These are phyloP conservation scores for Ciona savignyi DNA, from an alignment of 23 tunicate genomes.

Conservation along the genomic window DNA sequence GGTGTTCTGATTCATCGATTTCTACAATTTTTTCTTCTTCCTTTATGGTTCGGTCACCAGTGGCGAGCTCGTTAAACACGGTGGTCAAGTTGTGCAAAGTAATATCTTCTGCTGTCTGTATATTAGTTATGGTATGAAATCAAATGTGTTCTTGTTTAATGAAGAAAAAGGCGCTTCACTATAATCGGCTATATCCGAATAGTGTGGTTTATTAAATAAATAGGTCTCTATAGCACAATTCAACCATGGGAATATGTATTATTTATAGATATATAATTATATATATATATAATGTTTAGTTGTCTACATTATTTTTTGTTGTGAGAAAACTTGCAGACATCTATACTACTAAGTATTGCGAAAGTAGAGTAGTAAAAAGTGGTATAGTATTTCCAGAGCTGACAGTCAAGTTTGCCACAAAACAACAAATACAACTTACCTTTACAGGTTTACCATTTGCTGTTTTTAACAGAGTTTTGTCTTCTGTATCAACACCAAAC, in stretches of 20 bases:
- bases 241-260: neutral
- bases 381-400: neutral
- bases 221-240: neutral
- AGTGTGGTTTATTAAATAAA: neutral
- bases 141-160: neutral
- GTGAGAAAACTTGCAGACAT: neutral
- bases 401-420: too few species aligned
- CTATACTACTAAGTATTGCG: neutral
- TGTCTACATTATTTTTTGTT: neutral
- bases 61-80: constrained; percentile 69
- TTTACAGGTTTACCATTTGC: constrained; percentile 78
- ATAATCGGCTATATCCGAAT: neutral
- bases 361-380: neutral
- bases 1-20: constrained; percentile 33
- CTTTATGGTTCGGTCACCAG: constrained; percentile 14
- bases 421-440: constrained; percentile 9
- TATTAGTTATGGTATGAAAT: neutral
- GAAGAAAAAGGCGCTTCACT: neutral
- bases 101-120: constrained; percentile 70
- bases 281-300: neutral
- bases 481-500: constrained; percentile 85
- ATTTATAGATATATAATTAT: neutral
- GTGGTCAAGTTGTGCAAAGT: constrained; percentile 54
- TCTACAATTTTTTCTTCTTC: constrained; percentile 22
- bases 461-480: constrained; percentile 62